Evolutionary conservation across 2,888 invertebrate species (phyloP).

Genomic region (Tanytarsus gracilentus): DNA sequence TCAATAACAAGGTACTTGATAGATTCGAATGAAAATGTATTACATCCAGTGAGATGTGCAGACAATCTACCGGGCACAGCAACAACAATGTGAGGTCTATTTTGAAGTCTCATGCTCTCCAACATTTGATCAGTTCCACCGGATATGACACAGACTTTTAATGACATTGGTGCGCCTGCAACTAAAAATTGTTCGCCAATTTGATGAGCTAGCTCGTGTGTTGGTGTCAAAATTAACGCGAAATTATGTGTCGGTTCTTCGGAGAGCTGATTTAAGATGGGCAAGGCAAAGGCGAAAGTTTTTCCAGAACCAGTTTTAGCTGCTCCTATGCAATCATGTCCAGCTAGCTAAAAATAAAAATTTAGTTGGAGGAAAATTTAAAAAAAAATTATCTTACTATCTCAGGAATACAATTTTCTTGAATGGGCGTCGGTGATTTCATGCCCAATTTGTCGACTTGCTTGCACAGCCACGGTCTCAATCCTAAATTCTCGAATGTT

Average conservation of each 20-base stretch:
- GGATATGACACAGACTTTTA: conserved; percentile 79
- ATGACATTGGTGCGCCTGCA: conserved; percentile 77
- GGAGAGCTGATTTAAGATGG: conserved; percentile 81
- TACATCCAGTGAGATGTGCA: conserved; percentile 83
- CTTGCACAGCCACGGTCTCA: conserved; percentile 65
- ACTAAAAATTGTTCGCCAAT: conserved; percentile 93
- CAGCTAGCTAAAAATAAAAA: conserved; percentile 44
- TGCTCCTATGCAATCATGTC: conserved; percentile 86
- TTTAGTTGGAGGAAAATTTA: not conserved
- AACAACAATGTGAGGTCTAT: conserved; percentile 86
- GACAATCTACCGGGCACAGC: conserved; percentile 93
- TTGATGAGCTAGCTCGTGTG: conserved; percentile 83
- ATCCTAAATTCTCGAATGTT: conserved; percentile 52
- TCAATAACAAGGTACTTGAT: conserved; percentile 86
- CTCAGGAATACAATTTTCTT: conserved; percentile 67
- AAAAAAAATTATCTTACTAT: conserved; percentile 41
- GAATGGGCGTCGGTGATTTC: conserved; percentile 70
- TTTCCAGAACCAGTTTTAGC: conserved; percentile 98
- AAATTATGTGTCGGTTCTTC: conserved; percentile 95
- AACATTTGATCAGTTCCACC: conserved; percentile 90
- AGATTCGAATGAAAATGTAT: conserved; percentile 68
- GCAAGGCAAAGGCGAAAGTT: conserved; percentile 93
- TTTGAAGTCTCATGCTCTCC: conserved; percentile 74
- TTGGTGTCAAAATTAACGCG: conserved; percentile 89
- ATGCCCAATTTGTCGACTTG: conserved; percentile 64